Conservation (phyloP, 2,888 invertebrate genomes). For the Isotomurus palustris region DNA sequence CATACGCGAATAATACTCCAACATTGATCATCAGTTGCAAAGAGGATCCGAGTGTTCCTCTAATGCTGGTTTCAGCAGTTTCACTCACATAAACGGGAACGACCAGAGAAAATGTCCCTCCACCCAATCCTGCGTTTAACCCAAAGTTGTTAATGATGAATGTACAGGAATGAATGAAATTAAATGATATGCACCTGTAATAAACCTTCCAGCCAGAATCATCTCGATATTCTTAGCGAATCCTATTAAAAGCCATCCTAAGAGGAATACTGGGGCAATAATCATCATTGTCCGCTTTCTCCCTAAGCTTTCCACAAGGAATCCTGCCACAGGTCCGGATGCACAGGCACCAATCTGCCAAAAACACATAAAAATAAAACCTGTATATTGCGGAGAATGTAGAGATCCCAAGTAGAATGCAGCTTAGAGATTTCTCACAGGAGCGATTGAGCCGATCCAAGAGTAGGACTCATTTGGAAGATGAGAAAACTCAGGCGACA, state of each 20-base stretch:
- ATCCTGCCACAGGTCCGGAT: conserved; percentile 34
- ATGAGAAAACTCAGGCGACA: conserved; percentile 30
- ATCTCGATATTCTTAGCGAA: conserved; percentile 45
- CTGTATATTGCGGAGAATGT: neutral
- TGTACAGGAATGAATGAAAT: conserved; percentile 43
- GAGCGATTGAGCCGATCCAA: conserved; percentile 66
- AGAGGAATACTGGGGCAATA: conserved; percentile 48
- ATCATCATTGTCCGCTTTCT: conserved; percentile 13
- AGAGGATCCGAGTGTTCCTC: conserved; percentile 78
- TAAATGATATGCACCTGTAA: conserved; percentile 17
- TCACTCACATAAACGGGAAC: conserved; percentile 81
- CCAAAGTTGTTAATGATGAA: conserved; percentile 22
- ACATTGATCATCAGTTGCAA: conserved; percentile 71
- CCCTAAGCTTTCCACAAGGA: conserved; percentile 28
- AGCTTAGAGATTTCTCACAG: conserved; percentile 21
- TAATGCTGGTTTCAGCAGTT: conserved; percentile 73
- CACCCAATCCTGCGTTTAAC: conserved; percentile 60
- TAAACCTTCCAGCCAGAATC: conserved; percentile 53
- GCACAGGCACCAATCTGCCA: conserved; percentile 45
- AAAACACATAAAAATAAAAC: neutral
- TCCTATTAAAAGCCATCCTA: conserved; percentile 50
- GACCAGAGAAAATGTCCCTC: conserved; percentile 75
- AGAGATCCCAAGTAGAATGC: neutral
- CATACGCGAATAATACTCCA: conserved; percentile 39
- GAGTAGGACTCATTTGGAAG: conserved; percentile 60